Evolutionary conservation across 2,113 vertebrate species (phyloP).

Genomic region (Anseranas semipalmata): DNA sequence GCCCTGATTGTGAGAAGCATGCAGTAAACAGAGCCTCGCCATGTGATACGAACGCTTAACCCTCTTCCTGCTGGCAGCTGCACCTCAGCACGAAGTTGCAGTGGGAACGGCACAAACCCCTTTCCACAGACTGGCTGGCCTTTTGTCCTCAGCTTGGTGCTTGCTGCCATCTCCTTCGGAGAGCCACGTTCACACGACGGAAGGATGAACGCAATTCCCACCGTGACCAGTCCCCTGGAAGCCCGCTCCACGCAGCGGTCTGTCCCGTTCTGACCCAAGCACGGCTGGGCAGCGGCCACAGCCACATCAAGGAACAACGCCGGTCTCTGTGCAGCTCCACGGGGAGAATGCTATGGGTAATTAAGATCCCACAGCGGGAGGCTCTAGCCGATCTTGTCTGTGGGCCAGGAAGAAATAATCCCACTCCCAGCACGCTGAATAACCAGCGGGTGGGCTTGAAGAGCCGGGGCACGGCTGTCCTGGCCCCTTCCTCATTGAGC

Average conservation of each 20-base stretch:
- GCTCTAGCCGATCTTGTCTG: background rate
- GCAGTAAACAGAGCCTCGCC: background rate
- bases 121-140: background rate
- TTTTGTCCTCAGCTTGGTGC: background rate
- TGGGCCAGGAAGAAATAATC: conserved; percentile 33
- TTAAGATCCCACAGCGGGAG: background rate
- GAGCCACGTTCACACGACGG: background rate
- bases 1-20: background rate
- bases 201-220: background rate
- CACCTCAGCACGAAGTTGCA: background rate
- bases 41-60: background rate
- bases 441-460: background rate
- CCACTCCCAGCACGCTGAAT: background rate
- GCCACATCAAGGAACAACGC: background rate
- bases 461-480: background rate
- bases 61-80: conserved; percentile 32
- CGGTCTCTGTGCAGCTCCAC: background rate
- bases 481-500: background rate
- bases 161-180: background rate
- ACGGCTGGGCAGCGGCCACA: background rate
- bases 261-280: background rate
- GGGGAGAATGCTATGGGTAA: background rate
- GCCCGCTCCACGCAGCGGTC: background rate
- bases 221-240: background rate
- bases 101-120: background rate